Conservation (phyloP, 2,888 invertebrate genomes). For the Cryptosula pallasiana region DNA sequence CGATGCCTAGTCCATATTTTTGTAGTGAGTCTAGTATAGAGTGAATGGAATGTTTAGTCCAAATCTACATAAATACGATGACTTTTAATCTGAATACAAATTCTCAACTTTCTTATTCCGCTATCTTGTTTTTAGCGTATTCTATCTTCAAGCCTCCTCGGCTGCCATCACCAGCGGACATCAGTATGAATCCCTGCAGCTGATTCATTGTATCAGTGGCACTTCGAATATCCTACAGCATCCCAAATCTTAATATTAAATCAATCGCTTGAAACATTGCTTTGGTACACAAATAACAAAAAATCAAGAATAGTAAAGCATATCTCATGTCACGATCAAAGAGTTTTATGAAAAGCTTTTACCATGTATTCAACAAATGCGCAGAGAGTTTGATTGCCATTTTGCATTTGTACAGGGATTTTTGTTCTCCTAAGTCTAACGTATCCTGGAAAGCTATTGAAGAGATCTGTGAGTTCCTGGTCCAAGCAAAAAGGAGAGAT, state of each 20-base stretch:
- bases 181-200: constrained; percentile 90
- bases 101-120: constrained; percentile 56
- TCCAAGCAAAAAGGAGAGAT: constrained; percentile 95
- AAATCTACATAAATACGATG: too few species aligned
- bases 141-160: constrained; percentile 91
- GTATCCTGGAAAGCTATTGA: constrained; percentile 96
- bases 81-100: not conserved
- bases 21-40: not conserved
- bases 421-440: constrained; percentile 73
- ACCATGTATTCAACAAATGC: constrained; percentile 69
- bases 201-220: constrained; percentile 87
- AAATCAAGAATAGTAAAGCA: too few species aligned
- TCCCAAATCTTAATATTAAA: too few species aligned
- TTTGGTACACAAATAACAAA: too few species aligned
- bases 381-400: constrained; percentile 78
- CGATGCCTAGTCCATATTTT: too few species aligned
- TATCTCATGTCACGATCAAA: too few species aligned
- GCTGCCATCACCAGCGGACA: constrained; percentile 76
- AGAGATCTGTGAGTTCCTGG: constrained; percentile 96
- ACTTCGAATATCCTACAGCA: constrained; percentile 72
- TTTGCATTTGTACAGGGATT: constrained; percentile 58
- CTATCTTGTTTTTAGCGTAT: constrained; percentile 98
- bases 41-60: not conserved
- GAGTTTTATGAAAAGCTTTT: not conserved
- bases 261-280: too few species aligned